phyloP scores from a whole-genome alignment of 2,888 invertebrate genomes.

The Endotricha flammealis region DNA sequence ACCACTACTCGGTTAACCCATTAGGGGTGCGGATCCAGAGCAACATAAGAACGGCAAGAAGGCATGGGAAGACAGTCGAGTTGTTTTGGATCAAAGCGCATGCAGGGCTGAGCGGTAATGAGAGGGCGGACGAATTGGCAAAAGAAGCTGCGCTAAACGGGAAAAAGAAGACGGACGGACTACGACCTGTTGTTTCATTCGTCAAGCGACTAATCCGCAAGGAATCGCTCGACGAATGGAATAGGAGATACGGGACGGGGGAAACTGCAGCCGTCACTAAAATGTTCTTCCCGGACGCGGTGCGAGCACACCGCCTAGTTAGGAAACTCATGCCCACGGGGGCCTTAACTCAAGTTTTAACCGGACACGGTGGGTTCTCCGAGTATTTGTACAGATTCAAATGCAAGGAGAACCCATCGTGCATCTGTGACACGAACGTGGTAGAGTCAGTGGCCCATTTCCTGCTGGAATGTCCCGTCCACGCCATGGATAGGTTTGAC shows the following conservation, averaged over 20 bases:
- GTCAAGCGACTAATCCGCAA: no score
- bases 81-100: slow-evolving; percentile 5
- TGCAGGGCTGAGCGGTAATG: slow-evolving; percentile 2
- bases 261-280: slow-evolving; percentile 1
- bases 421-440: neutral
- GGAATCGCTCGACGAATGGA: no score
- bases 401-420: slow-evolving; percentile 8
- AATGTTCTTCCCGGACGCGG: slow-evolving; percentile 1
- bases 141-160: slow-evolving; percentile 4
- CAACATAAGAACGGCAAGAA: neutral
- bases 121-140: neutral
- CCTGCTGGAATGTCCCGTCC: no score
- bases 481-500: no score
- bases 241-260: no score
- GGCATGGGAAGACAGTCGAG: neutral
- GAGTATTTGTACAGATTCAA: slow-evolving; percentile 8
- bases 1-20: slow-evolving; percentile 3
- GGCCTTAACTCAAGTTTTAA: neutral
- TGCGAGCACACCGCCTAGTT: neutral
- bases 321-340: neutral
- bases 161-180: slow-evolving; percentile 4
- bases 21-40: slow-evolving; percentile 1
- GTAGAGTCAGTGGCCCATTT: no score
- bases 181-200: no score
- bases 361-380: slow-evolving; percentile 10